Percentiles rank a stretch among this genome's conserved stretches.
phyloP scores from a whole-genome alignment of 1,140 invertebrate genomes.

The Radopholus similis region DNA sequence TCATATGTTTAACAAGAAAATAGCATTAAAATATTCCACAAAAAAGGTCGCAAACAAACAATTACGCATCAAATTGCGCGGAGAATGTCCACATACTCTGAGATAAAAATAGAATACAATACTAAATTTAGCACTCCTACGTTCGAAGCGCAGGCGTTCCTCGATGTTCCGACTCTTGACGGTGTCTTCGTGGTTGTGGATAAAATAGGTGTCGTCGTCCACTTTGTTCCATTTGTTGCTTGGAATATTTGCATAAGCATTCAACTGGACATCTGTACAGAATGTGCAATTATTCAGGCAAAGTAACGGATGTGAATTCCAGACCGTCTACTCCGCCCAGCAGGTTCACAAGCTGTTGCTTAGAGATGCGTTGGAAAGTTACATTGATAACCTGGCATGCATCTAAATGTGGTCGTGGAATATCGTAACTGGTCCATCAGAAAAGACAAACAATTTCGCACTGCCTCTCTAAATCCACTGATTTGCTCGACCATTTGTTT shows the following conservation, averaged over 20 bases:
- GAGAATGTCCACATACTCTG: slow-evolving; percentile 34
- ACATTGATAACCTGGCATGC: slow-evolving; percentile 93
- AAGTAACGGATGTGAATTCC: background rate
- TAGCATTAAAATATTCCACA: background rate
- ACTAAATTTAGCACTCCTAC: slow-evolving; percentile 19
- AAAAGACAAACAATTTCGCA: slow-evolving; percentile 73
- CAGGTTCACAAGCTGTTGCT: slow-evolving; percentile 73
- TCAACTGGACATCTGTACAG: slow-evolving; percentile 24
- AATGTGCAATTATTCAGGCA: background rate
- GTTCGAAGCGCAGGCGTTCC: slow-evolving; percentile 44
- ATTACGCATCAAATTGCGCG: background rate
- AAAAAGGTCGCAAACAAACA: background rate
- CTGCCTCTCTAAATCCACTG: slow-evolving; percentile 87
- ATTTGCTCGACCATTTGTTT: slow-evolving; percentile 63
- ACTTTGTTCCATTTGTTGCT: slow-evolving; percentile 42
- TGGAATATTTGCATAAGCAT: slow-evolving; percentile 28
- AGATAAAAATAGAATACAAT: slow-evolving; percentile 5
- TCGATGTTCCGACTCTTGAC: slow-evolving; percentile 53
- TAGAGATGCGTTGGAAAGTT: slow-evolving; percentile 89
- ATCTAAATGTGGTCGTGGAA: slow-evolving; percentile 65
- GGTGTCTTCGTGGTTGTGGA: slow-evolving; percentile 48
- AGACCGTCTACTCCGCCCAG: slow-evolving; percentile 72
- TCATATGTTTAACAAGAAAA: background rate
- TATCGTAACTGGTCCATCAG: background rate
- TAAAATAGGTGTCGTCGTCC: slow-evolving; percentile 31